Percentiles rank a stretch among this genome's conserved stretches.
These are phyloP conservation scores for Hylaea fasciaria DNA, from an alignment of 2,888 invertebrate species.

Conservation along the genomic window DNA sequence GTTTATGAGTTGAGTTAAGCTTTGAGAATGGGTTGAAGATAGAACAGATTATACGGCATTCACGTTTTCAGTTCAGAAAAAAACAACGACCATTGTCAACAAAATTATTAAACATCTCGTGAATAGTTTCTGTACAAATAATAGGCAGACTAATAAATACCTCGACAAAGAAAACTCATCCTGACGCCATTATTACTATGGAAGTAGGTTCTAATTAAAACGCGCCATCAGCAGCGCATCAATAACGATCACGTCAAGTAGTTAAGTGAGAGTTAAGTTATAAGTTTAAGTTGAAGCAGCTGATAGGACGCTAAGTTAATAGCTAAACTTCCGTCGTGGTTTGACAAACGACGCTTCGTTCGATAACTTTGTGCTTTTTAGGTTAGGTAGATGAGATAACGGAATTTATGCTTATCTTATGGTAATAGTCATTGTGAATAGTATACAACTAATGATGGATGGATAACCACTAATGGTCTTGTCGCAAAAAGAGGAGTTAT, in stretches of 20 bases:
- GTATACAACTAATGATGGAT: too few species aligned
- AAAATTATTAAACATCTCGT: too few species aligned
- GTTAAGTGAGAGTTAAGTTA: constrained; percentile 53
- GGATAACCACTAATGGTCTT: too few species aligned
- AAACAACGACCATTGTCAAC: too few species aligned
- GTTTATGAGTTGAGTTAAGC: too few species aligned
- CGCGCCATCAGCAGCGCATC: constrained; percentile 50
- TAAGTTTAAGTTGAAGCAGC: constrained; percentile 43
- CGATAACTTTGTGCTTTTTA: constrained; percentile 44
- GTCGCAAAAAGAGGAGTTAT: too few species aligned
- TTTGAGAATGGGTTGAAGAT: too few species aligned
- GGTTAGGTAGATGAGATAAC: constrained; percentile 1
- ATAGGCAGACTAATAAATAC: too few species aligned
- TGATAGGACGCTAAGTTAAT: constrained; percentile 50
- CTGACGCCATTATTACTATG: constrained; percentile 22
- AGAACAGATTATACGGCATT: too few species aligned
- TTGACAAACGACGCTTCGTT: constrained; percentile 55
- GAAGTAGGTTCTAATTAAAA: constrained; percentile 43
- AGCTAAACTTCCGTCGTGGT: constrained; percentile 53
- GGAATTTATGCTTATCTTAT: background rate
- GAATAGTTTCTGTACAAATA: too few species aligned
- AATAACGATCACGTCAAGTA: constrained; percentile 53
- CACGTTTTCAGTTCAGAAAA: too few species aligned
- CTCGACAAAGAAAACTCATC: background rate
- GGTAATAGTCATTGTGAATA: too few species aligned